phyloP scores from a whole-genome alignment of 2,113 vertebrate species.

The Phycodurus eques region DNA sequence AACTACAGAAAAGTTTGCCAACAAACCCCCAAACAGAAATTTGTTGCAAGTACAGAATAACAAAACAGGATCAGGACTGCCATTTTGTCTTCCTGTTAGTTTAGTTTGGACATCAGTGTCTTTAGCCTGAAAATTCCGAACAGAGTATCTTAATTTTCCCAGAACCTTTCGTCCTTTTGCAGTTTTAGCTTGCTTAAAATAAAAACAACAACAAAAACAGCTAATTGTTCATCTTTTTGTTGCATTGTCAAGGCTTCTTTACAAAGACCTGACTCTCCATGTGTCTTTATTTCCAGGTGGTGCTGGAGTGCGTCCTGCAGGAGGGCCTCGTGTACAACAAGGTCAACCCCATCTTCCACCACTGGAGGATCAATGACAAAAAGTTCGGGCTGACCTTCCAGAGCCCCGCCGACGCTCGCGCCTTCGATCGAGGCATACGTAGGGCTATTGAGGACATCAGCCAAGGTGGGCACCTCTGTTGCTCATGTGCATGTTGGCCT shows the following conservation, averaged over 20 bases:
- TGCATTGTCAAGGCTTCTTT: not conserved
- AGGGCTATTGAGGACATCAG: slow-evolving; percentile 94
- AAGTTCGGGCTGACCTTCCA: slow-evolving; percentile 99
- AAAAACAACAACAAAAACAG: not conserved
- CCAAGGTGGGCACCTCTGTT: slow-evolving; percentile 78
- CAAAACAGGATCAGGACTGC: too few species aligned
- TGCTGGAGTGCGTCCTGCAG: slow-evolving; percentile 95
- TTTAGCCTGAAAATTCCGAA: not conserved
- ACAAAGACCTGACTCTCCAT: not conserved
- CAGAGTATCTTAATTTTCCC: not conserved
- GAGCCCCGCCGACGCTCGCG: slow-evolving; percentile 95
- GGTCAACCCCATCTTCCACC: slow-evolving; percentile 98
- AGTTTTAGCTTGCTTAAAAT: not conserved
- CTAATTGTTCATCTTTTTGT: not conserved
- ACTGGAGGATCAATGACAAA: slow-evolving; percentile 98
- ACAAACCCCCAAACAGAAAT: slow-evolving; percentile 4
- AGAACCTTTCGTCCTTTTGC: not conserved
- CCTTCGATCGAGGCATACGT: slow-evolving; percentile 96
- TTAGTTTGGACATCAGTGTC: not conserved
- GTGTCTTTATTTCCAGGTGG: slow-evolving; percentile 77
- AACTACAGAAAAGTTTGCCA: not conserved
- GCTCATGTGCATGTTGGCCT: slow-evolving; percentile 7
- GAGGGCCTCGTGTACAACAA: slow-evolving; percentile 97
- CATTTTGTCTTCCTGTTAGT: not conserved
- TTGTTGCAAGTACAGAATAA: slow-evolving; percentile 3